Evolutionary conservation across 2,797 vertebrate species (phyloP), one percentile per base, ranked within the genome.

Genomic region (Lepus townsendii): DNA sequence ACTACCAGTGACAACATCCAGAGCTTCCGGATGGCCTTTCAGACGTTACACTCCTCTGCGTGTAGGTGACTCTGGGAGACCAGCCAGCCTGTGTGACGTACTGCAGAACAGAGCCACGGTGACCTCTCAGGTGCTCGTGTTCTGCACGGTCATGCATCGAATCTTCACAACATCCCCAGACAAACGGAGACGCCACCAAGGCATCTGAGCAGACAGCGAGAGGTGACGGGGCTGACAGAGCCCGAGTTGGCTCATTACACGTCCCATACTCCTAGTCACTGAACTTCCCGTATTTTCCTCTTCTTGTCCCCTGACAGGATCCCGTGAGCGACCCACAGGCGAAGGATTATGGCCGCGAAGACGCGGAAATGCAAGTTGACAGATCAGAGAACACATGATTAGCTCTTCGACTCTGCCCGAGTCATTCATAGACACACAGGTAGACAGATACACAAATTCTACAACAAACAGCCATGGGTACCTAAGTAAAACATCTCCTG

Each of bases 391-490:
- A 38, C 24, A 10, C 5, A 35, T 62, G 68, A 73, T 35, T 57
- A 77, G 69, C 54, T 42, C 82, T 78, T 35, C 22, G 50, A 68
- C 27, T 13, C 5, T 35, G 50, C 68, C 50, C n/a, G 63, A 71
- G 42, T 54, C 63, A 72, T 27, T 63, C 60, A 75, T 9, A 77
- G 26, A 19, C 9, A n/a, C 17, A 35, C 0, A 26, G 32, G 54
- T 32, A 47, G 42, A 75, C 14, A 50, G 72, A 57, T 57, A 57
- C 1, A 57, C 17, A 57, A 19, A 57, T 13, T 72, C 27, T 83
- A 57, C 63, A 78, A 92, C 87, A 93, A 87, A 85, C 13, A 95
- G 47, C 62, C 62, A 30, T 4, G 35, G 54, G 22, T 47, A 62
- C 42, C 11, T 75, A 0, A 63, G 22, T 35, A 68, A 82, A 72